Evolutionary conservation across 2,888 invertebrate genomes (phyloP), one percentile per base, ranked within the genome.

Genomic region (Cloeon dipterum): DNA sequence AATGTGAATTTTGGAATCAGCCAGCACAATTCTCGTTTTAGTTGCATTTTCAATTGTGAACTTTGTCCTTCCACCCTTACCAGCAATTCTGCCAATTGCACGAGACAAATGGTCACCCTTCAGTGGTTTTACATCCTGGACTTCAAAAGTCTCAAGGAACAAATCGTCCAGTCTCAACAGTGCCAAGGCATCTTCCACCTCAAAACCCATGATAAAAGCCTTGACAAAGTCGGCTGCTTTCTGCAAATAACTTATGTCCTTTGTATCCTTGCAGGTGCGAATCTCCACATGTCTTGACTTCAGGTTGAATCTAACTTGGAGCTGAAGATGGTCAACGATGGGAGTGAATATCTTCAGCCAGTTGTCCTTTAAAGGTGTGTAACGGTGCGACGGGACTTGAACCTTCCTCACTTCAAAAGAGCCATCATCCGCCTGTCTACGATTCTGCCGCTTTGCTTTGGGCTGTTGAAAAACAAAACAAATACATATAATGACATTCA

Each of bases 31-130:
- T 53, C 98, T 72, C 0, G 96, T 96, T 62, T 93, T 94, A 0
- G 96, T 98, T 0, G 85, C 88, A 58, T 99, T 99, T 62, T 99
- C 98, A 49, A 99, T 96, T 1, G 94, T 93, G 52, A 83, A 93
- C 55, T 94, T 96, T 2, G 94, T 99, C 42, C 88, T 69, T 18
- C 94, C 94, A 17, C 88, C 86, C 62, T 96, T 94, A 2, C 98
- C 98, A 2, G 98, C 98, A 26, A 99, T 62, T 39, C 98, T 68
- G n/a, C 93, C 98, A 46, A 99, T 83, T 0, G 96, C 96, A 50
- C 98, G 66, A 14, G 89, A 79, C 46, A 91, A 65, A 55, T 98
- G 94, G 54, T 96, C 94, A 3, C 96, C 94, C 54, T 83, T 79
- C 34, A 96, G 57, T 2, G 83, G 85, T 57, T 93, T 94, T 0